Percentiles rank a stretch among this genome's conserved stretches.
Conservation (phyloP, 2,797 vertebrate genomes). For the Fistularia tabacaria region DNA sequence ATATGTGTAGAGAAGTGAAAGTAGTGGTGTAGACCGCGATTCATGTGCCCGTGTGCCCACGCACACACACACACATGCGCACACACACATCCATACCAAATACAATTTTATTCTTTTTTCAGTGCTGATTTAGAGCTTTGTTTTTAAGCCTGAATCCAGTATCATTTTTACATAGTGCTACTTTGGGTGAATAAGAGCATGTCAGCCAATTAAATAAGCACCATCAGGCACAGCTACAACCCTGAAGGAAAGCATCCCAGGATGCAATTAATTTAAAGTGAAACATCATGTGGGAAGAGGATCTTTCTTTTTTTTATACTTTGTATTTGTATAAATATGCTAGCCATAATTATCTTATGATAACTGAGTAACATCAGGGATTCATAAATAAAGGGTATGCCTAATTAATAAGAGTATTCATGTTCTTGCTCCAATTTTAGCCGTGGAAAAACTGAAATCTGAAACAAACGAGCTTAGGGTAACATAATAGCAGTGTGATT, state of each 20-base stretch:
- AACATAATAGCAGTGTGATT: no score
- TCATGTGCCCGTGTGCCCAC: neutral
- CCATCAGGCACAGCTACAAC: no score
- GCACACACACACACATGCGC: neutral
- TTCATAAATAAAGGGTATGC: no score
- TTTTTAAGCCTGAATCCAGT: slow-evolving; percentile 12
- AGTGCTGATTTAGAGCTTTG: slow-evolving; percentile 11
- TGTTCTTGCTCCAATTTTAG: no score
- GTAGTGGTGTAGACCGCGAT: slow-evolving; percentile 19
- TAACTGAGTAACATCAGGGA: no score
- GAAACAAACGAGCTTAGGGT: no score
- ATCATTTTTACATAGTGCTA: neutral
- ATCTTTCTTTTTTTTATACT: no score
- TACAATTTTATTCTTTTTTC: slow-evolving; percentile 2
- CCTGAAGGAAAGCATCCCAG: slow-evolving; percentile 15
- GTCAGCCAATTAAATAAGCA: neutral
- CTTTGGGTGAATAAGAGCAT: no score
- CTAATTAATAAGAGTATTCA: no score
- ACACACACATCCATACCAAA: neutral
- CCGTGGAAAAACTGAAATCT: no score
- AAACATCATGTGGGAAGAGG: neutral
- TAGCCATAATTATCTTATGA: no score
- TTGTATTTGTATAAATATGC: no score
- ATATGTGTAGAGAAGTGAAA: slow-evolving; percentile 28
- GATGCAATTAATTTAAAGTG: slow-evolving; percentile 10